A percentile compares a stretch with the other conserved stretches of the same genome.
These are phyloP conservation scores for Neoscelio sp. DNA, from an alignment of 2,888 invertebrate species.

Conservation along the genomic window DNA sequence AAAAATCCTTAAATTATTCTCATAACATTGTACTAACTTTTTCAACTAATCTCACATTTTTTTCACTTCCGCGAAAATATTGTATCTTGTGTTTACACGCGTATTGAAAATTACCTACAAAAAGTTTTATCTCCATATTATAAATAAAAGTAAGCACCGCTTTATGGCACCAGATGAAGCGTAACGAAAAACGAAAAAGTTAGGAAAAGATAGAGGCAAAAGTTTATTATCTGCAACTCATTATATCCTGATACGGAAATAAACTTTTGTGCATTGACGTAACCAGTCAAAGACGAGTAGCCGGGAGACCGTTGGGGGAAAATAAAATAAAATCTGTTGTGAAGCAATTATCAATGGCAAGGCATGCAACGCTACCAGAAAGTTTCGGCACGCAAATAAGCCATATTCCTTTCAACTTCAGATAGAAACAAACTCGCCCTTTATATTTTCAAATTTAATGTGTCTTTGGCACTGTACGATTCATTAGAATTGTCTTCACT, in stretches of 20 bases:
- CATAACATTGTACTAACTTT: constrained; percentile 43
- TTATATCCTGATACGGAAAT: constrained; percentile 69
- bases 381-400: constrained; percentile 83
- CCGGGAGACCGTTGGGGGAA: constrained; percentile 57
- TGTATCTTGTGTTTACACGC: constrained; percentile 49
- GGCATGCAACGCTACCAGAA: constrained; percentile 81
- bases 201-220: constrained; percentile 67
- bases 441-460: constrained; percentile 75
- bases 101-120: constrained; percentile 63
- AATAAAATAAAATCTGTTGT: constrained; percentile 80
- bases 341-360: constrained; percentile 82
- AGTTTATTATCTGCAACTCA: constrained; percentile 69
- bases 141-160: constrained; percentile 66
- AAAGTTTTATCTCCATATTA: constrained; percentile 67
- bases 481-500: constrained; percentile 65
- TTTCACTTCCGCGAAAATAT: constrained; percentile 60
- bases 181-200: constrained; percentile 66
- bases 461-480: constrained; percentile 76
- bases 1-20: constrained; percentile 55
- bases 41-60: constrained; percentile 64
- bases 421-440: constrained; percentile 73
- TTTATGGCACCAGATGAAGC: constrained; percentile 61
- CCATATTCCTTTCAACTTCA: constrained; percentile 82
- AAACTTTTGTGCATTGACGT: constrained; percentile 69
- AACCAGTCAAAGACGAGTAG: constrained; percentile 68